Conservation (phyloP, 1,140 invertebrate species). For the Pseudomyrmex flavicornis region DNA sequence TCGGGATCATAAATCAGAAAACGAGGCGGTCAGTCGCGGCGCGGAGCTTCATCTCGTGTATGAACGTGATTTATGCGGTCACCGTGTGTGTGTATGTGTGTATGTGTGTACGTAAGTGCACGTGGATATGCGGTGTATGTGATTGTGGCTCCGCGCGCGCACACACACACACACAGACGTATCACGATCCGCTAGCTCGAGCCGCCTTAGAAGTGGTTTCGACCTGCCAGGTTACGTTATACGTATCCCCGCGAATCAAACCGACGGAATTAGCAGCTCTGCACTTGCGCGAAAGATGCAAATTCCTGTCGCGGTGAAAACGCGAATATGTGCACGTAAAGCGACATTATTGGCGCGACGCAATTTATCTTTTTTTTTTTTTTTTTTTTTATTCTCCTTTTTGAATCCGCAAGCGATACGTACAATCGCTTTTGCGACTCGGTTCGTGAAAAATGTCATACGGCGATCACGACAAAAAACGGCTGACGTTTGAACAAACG, state of each 20-base stretch:
- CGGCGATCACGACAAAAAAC: constrained; percentile 2
- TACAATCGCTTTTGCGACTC: background rate
- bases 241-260: constrained; percentile 2
- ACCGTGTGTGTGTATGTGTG: constrained; percentile 4
- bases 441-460: constrained; percentile 21
- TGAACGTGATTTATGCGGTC: constrained; percentile 71
- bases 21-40: constrained; percentile 71
- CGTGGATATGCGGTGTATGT: background rate
- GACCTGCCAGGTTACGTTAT: background rate
- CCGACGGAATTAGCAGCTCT: constrained; percentile 9
- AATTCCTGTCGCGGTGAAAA: constrained; percentile 3
- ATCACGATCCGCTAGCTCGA: constrained; percentile 13
- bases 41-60: constrained; percentile 68
- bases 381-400: background rate
- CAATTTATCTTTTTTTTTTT: constrained; percentile 23
- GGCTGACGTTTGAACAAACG: background rate
- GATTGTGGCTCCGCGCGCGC: background rate
- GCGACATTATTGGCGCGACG: background rate
- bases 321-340: background rate
- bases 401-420: background rate
- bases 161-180: background rate
- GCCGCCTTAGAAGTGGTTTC: constrained; percentile 42
- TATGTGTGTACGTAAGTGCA: background rate
- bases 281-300: background rate
- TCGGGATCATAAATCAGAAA: constrained; percentile 73